Evolutionary conservation across 2,888 invertebrate species (phyloP).

Genomic region (Camponotus fellah): DNA sequence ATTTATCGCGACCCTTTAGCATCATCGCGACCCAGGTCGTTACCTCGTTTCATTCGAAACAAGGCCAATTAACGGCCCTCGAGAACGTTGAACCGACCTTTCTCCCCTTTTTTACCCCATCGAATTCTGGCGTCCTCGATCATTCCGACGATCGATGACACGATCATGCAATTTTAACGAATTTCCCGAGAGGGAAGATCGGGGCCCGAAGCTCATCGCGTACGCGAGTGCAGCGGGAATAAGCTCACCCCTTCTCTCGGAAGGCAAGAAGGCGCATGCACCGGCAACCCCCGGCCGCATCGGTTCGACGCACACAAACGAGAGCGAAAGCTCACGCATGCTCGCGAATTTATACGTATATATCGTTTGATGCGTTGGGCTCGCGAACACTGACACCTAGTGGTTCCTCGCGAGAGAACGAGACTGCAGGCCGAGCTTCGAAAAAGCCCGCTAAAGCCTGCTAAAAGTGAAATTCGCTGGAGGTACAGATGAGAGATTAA

Average conservation of each 20-base stretch:
- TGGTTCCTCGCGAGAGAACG: constrained; percentile 31
- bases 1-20: constrained; percentile 67
- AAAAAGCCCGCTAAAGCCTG: constrained; percentile 74
- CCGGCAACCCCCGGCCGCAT: constrained; percentile 64
- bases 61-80: constrained; percentile 63
- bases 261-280: constrained; percentile 65
- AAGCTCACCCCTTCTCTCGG: constrained; percentile 61
- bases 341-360: constrained; percentile 59
- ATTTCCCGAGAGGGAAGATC: constrained; percentile 22
- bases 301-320: constrained; percentile 70
- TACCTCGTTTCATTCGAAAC: constrained; percentile 65
- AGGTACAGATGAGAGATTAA: not conserved
- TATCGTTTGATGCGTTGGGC: constrained; percentile 1
- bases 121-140: constrained; percentile 2
- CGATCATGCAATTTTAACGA: constrained; percentile 12
- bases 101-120: not conserved
- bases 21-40: constrained; percentile 55
- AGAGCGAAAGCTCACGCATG: constrained; percentile 65
- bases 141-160: not conserved
- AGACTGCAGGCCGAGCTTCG: constrained; percentile 57
- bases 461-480: constrained; percentile 38
- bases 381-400: constrained; percentile 68
- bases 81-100: constrained; percentile 62
- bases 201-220: constrained; percentile 52
- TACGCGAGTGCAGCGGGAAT: constrained; percentile 67